Percentiles rank a stretch among this genome's conserved stretches.
phyloP scores from a whole-genome alignment of 2,888 invertebrate species.

The Sphinx pinastri region DNA sequence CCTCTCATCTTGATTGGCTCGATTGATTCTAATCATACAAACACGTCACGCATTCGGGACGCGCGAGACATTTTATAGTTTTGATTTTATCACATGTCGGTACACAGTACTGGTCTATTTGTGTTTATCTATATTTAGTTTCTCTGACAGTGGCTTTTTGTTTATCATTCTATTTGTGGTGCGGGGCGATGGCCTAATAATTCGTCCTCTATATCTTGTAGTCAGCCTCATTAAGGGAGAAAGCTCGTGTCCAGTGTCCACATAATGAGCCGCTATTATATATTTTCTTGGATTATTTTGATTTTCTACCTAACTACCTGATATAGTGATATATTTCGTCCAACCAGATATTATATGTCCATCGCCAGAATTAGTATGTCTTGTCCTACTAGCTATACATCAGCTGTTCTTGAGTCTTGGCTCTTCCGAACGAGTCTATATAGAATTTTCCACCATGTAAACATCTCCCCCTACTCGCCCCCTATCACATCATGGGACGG shows the following conservation, averaged over 20 bases:
- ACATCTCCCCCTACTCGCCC: no score
- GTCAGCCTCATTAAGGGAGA: no score
- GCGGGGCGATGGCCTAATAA: background rate
- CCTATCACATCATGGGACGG: no score
- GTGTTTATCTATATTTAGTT: constrained; percentile 5
- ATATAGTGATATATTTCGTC: no score
- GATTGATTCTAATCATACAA: constrained; percentile 8
- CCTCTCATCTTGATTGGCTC: constrained; percentile 10
- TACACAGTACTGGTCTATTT: constrained; percentile 9
- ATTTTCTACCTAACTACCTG: no score
- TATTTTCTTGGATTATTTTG: background rate
- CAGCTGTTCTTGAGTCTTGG: no score
- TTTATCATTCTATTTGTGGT: constrained; percentile 17
- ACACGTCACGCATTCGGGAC: constrained; percentile 4
- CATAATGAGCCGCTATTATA: background rate
- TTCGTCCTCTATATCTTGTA: background rate
- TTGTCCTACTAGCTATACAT: no score
- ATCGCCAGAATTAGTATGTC: no score
- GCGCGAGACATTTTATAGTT: constrained; percentile 4
- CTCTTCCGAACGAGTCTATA: no score
- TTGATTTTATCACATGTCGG: constrained; percentile 12
- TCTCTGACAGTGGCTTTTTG: constrained; percentile 10
- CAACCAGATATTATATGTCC: no score
- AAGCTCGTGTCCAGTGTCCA: no score
- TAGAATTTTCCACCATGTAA: no score